phyloP scores from a whole-genome alignment of 2,888 invertebrate genomes.

The Sericinus montela region DNA sequence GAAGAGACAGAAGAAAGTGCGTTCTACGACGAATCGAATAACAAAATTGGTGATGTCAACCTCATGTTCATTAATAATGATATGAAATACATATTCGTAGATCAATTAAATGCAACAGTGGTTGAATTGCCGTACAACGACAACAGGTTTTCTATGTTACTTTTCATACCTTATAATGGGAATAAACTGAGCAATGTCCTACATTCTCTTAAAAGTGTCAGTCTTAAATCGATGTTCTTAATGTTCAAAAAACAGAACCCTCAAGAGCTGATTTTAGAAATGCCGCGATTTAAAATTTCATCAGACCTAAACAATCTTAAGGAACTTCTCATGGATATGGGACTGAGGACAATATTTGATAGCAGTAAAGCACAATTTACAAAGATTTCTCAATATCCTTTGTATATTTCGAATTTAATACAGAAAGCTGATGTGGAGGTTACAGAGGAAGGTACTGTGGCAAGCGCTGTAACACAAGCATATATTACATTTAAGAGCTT shows the following conservation, averaged over 20 bases:
- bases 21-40: slow-evolving; percentile 47
- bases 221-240: slow-evolving; percentile 64
- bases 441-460: slow-evolving; percentile 55
- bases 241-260: slow-evolving; percentile 49
- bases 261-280: slow-evolving; percentile 69
- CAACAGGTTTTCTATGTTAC: slow-evolving; percentile 79
- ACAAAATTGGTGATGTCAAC: slow-evolving; percentile 51
- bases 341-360: slow-evolving; percentile 53
- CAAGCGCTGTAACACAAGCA: slow-evolving; percentile 40
- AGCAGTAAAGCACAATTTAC: slow-evolving; percentile 39
- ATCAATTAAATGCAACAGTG: slow-evolving; percentile 41
- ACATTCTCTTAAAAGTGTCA: slow-evolving; percentile 60
- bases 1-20: slow-evolving; percentile 43
- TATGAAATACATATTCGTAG: slow-evolving; percentile 36
- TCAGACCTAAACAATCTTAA: slow-evolving; percentile 69
- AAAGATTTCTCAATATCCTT: slow-evolving; percentile 38
- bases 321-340: slow-evolving; percentile 62
- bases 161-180: slow-evolving; percentile 78
- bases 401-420: slow-evolving; percentile 51
- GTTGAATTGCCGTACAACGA: slow-evolving; percentile 58
- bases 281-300: slow-evolving; percentile 80
- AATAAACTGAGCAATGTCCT: slow-evolving; percentile 62
- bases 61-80: slow-evolving; percentile 42
- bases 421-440: slow-evolving; percentile 65
- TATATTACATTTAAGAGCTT: slow-evolving; percentile 34